Evolutionary conservation across 2,888 invertebrate genomes (phyloP).

Genomic region (Spodoptera exigua): DNA sequence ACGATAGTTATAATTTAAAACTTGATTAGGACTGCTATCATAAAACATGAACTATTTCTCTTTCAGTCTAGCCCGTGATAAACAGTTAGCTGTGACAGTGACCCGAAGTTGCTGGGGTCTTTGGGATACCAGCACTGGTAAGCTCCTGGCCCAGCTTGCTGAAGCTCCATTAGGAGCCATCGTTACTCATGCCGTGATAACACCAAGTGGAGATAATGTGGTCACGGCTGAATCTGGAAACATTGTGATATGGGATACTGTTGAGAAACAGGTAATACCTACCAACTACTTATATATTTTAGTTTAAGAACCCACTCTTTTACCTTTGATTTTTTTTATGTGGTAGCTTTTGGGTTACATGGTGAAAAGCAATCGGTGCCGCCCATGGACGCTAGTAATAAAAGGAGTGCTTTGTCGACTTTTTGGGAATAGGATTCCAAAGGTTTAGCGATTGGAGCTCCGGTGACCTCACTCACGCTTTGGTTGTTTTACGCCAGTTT

Average conservation of each 20-base stretch:
- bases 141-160: conserved; percentile 95
- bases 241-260: conserved; percentile 95
- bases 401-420: too few species aligned
- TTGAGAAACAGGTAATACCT: conserved; percentile 78
- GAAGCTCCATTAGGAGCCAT: conserved; percentile 98
- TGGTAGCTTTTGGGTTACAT: too few species aligned
- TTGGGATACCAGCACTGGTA: conserved; percentile 97
- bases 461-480: too few species aligned
- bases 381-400: too few species aligned
- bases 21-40: background rate
- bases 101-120: conserved; percentile 98
- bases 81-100: conserved; percentile 96
- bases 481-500: too few species aligned
- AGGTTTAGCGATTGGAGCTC: too few species aligned
- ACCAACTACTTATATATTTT: background rate
- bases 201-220: conserved; percentile 95
- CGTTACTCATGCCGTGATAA: conserved; percentile 97
- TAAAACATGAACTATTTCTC: background rate
- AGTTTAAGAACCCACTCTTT: too few species aligned
- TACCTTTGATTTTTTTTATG: too few species aligned
- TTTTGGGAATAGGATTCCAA: too few species aligned
- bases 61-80: conserved; percentile 92
- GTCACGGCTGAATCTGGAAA: conserved; percentile 97
- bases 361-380: too few species aligned
- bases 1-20: too few species aligned